A percentile compares a stretch with the other conserved stretches of the same genome.
phyloP scores from a whole-genome alignment of 2,113 vertebrate species.

The Siniperca chuatsi region DNA sequence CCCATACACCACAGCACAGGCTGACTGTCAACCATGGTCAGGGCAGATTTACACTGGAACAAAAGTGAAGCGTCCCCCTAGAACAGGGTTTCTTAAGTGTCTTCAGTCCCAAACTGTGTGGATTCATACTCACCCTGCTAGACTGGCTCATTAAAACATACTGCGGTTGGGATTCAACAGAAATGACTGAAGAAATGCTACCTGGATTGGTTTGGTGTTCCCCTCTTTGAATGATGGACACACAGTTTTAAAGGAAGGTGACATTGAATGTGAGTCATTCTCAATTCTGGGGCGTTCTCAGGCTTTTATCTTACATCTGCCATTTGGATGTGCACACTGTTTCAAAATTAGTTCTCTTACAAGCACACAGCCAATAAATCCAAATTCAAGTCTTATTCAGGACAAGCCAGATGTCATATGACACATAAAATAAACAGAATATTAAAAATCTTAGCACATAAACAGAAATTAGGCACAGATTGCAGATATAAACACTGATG shows the following conservation, averaged over 20 bases:
- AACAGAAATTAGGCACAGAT: conserved; percentile 51
- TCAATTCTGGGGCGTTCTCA: conserved; percentile 11
- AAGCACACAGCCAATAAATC: conserved; percentile 29
- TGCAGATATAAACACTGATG: conserved; percentile 42
- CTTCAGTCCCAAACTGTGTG: conserved; percentile 45
- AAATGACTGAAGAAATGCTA: conserved; percentile 62
- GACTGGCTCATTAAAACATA: conserved; percentile 39
- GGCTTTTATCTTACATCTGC: conserved; percentile 25
- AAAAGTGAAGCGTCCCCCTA: conserved; percentile 59
- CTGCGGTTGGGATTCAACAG: conserved; percentile 43
- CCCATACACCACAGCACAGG: conserved; percentile 14
- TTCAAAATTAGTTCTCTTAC: conserved; percentile 5
- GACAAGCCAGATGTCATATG: conserved; percentile 42
- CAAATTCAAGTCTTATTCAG: conserved; percentile 58
- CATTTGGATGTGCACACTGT: conserved; percentile 1
- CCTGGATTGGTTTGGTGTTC: conserved; percentile 45
- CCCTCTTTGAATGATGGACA: conserved; percentile 29
- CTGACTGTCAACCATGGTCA: conserved; percentile 10
- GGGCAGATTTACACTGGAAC: conserved; percentile 57
- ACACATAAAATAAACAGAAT: conserved; percentile 31
- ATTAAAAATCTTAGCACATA: conserved; percentile 25
- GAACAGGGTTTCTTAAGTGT: conserved; percentile 64
- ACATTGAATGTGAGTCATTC: conserved; percentile 24
- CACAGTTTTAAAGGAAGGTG: conserved; percentile 28
- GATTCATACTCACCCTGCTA: conserved; percentile 35